phyloP scores from a whole-genome alignment of 2,797 vertebrate genomes.

The Crocidura indochinensis region DNA sequence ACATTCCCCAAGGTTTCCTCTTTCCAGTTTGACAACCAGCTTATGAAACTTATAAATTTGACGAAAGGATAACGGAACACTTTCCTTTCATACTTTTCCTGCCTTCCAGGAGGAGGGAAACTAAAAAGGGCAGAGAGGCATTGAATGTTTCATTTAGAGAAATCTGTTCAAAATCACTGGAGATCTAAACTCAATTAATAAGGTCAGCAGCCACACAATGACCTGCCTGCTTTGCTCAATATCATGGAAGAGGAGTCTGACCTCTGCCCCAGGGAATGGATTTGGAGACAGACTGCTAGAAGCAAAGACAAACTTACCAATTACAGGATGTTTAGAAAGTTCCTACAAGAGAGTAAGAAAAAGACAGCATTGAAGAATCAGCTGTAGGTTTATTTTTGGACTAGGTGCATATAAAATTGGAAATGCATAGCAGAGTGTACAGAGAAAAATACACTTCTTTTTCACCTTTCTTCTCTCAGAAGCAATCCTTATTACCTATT shows the following conservation, averaged over 20 bases:
- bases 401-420: slow-evolving; percentile 27
- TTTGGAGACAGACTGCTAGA: slow-evolving; percentile 39
- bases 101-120: not conserved
- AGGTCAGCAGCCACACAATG: slow-evolving; percentile 60
- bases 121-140: slow-evolving; percentile 59
- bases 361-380: not conserved
- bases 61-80: slow-evolving; percentile 44
- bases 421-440: not conserved
- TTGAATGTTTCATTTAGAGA: slow-evolving; percentile 63
- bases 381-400: slow-evolving; percentile 12
- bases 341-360: not conserved
- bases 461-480: not conserved
- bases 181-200: slow-evolving; percentile 80
- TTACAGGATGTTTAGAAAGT: slow-evolving; percentile 30
- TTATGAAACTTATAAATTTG: slow-evolving; percentile 33
- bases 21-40: slow-evolving; percentile 24
- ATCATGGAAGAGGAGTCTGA: slow-evolving; percentile 51
- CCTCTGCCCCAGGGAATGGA: slow-evolving; percentile 31
- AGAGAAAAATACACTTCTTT: slow-evolving; percentile 26
- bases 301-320: slow-evolving; percentile 42
- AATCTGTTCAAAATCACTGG: slow-evolving; percentile 67
- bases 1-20: not conserved
- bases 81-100: slow-evolving; percentile 61
- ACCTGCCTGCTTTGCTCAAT: slow-evolving; percentile 64
- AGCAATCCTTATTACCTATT: not conserved